Conservation (phyloP, 1,140 invertebrate species). For the Megathymus violae region DNA sequence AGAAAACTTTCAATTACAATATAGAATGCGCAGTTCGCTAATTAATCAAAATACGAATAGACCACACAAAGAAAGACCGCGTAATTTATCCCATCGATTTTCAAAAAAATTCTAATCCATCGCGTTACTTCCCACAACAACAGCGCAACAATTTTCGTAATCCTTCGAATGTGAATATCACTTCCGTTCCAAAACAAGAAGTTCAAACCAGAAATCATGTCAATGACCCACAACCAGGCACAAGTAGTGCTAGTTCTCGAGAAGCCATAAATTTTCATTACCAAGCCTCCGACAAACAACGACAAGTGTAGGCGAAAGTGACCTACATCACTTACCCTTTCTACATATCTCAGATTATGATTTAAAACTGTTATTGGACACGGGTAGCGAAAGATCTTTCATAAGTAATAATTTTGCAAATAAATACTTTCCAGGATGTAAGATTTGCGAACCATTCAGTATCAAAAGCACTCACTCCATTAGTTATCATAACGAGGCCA, state of each 20-base stretch:
- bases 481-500: slow-evolving; percentile 38
- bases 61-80: not conserved
- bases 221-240: too few relatives aligned
- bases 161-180: too few relatives aligned
- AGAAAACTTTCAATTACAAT: slow-evolving; percentile 41
- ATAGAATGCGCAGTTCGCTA: slow-evolving; percentile 14
- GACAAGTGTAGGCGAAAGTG: too few relatives aligned
- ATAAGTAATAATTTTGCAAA: slow-evolving; percentile 38
- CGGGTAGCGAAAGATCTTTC: slow-evolving; percentile 46
- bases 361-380: slow-evolving; percentile 22
- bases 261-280: not conserved
- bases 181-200: too few relatives aligned
- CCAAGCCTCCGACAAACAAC: not conserved
- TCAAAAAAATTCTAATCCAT: too few relatives aligned
- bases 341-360: not conserved
- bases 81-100: not conserved
- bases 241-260: too few relatives aligned
- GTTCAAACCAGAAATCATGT: too few relatives aligned
- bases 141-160: too few relatives aligned
- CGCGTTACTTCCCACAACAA: too few relatives aligned
- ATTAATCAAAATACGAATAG: not conserved
- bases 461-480: slow-evolving; percentile 45
- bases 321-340: not conserved
- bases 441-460: slow-evolving; percentile 38
- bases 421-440: slow-evolving; percentile 34